Evolutionary conservation across 1,140 invertebrate species (phyloP).

Genomic region (Drosophila kanapiae): DNA sequence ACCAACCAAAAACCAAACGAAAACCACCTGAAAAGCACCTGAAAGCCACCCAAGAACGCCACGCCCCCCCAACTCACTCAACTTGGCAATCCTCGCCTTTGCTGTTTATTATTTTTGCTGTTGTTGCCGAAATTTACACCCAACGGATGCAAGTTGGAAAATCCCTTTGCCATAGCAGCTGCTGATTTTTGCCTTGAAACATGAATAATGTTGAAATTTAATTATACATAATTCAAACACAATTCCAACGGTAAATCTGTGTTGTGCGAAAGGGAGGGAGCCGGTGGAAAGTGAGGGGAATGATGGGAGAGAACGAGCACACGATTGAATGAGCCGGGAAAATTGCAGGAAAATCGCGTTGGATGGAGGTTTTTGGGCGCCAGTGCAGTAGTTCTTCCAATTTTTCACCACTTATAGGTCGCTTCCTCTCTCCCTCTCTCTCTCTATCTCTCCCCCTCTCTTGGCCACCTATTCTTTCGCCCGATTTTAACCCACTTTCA

Average conservation of each 20-base stretch:
- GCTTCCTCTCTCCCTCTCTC: background rate
- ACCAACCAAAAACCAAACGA: background rate
- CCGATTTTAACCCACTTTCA: slow-evolving; percentile 13
- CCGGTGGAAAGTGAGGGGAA: background rate
- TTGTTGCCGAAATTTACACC: slow-evolving; percentile 17
- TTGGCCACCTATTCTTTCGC: slow-evolving; percentile 1
- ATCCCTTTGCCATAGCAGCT: slow-evolving; percentile 46
- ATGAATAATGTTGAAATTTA: slow-evolving; percentile 80
- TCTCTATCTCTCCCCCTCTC: background rate
- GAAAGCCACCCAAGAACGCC: background rate
- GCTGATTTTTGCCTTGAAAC: slow-evolving; percentile 57
- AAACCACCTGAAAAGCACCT: background rate
- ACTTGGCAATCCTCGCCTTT: slow-evolving; percentile 4
- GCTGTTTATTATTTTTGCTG: slow-evolving; percentile 10
- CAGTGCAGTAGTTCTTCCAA: slow-evolving; percentile 8
- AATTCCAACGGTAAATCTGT: slow-evolving; percentile 72
- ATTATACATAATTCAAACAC: slow-evolving; percentile 80
- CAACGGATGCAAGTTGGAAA: slow-evolving; percentile 26
- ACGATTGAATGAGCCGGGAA: slow-evolving; percentile 61
- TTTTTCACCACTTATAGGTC: slow-evolving; percentile 14
- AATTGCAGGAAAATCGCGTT: slow-evolving; percentile 32
- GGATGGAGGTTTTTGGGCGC: slow-evolving; percentile 7
- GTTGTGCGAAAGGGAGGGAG: background rate
- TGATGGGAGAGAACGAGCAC: background rate
- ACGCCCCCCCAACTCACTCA: background rate